Conservation (phyloP, 2,113 vertebrate species). For the Etheostoma cragini region DNA sequence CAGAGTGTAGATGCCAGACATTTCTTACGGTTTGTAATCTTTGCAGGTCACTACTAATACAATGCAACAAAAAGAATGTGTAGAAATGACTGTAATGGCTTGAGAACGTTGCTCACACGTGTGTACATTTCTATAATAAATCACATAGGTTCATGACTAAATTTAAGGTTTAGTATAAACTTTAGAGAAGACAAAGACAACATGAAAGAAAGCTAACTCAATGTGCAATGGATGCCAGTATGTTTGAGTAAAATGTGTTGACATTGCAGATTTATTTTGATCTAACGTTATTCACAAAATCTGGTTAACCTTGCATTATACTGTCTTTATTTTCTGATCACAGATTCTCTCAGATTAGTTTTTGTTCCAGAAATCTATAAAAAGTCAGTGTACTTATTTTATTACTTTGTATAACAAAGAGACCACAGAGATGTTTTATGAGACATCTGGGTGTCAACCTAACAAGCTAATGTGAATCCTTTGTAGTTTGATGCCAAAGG, state of each 20-base stretch:
- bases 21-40: slow-evolving; percentile 16
- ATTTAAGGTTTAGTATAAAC: slow-evolving; percentile 33
- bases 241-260: slow-evolving; percentile 19
- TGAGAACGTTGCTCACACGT: slow-evolving; percentile 13
- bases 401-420: slow-evolving; percentile 26
- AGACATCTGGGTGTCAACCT: slow-evolving; percentile 8
- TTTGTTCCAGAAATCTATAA: slow-evolving; percentile 13
- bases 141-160: slow-evolving; percentile 4
- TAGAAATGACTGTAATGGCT: slow-evolving; percentile 24
- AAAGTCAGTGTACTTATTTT: background rate
- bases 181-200: slow-evolving; percentile 25
- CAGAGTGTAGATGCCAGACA: slow-evolving; percentile 14
- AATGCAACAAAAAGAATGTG: slow-evolving; percentile 17
- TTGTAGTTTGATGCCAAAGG: slow-evolving; percentile 50
- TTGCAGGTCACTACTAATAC: slow-evolving; percentile 16
- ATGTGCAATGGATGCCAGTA: background rate
- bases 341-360: slow-evolving; percentile 9
- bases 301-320: slow-evolving; percentile 9
- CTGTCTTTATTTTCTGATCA: slow-evolving; percentile 18
- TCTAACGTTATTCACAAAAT: background rate
- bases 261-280: slow-evolving; percentile 4
- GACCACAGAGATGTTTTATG: slow-evolving; percentile 13
- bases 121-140: slow-evolving; percentile 64
- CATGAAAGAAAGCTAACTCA: background rate
- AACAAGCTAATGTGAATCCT: slow-evolving; percentile 36